Percentiles rank a stretch among this genome's conserved stretches.
Conservation (phyloP, 1,140 invertebrate species). For the Lordiphosa collinella region DNA sequence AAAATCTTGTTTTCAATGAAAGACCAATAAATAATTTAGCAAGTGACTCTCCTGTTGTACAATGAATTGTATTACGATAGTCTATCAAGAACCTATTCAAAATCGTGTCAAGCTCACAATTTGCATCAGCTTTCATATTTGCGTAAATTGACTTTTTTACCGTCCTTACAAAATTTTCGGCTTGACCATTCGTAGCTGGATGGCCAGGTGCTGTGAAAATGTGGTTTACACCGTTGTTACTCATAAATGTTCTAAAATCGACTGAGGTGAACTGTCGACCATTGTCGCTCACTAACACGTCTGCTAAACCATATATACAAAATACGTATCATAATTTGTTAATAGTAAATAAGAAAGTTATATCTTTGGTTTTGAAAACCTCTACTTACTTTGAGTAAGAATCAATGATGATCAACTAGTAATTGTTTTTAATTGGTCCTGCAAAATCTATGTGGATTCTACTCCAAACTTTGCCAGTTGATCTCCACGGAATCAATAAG, state of each 20-base stretch:
- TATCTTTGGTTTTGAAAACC: constrained; percentile 9
- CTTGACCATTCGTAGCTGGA: constrained; percentile 9
- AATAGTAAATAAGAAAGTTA: not conserved
- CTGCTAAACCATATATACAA: constrained; percentile 5
- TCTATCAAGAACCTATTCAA: constrained; percentile 5
- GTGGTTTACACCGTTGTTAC: not conserved
- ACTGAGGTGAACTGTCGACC: constrained; percentile 2
- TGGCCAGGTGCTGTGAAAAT: not conserved
- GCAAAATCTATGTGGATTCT: constrained; percentile 13
- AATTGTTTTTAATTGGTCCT: not conserved
- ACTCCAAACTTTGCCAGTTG: constrained; percentile 9
- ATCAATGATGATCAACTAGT: constrained; percentile 1
- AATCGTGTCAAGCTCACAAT: constrained; percentile 2
- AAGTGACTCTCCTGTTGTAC: no score
- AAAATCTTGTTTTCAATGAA: constrained; percentile 8
- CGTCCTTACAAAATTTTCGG: constrained; percentile 1
- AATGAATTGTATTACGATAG: no score
- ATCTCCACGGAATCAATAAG: constrained; percentile 8
- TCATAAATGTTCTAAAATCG: not conserved
- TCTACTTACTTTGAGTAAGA: constrained; percentile 10
- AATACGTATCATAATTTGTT: constrained; percentile 4
- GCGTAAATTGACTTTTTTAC: constrained; percentile 8
- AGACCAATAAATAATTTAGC: not conserved
- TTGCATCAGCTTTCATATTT: not conserved
- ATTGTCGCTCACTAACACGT: constrained; percentile 7